A percentile compares a stretch with the other conserved stretches of the same genome.
phyloP scores from a whole-genome alignment of 2,888 invertebrate genomes.

The Lasius platythorax region DNA sequence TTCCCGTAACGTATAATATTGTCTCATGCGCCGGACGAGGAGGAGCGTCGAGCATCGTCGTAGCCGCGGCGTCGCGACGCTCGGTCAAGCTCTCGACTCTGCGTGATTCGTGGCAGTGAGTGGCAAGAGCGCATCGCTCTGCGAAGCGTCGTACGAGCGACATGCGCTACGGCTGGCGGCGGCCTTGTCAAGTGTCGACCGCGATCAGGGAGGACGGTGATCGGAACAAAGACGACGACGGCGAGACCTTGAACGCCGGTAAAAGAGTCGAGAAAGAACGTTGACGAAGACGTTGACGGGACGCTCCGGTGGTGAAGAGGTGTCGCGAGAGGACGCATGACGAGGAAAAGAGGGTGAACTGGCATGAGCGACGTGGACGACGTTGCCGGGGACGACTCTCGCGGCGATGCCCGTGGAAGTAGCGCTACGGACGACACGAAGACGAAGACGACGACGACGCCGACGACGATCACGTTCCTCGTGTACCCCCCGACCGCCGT shows the following conservation, averaged over 20 bases:
- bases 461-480: slow-evolving; percentile 53
- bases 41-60: slow-evolving; percentile 27
- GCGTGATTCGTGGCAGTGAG: slow-evolving; percentile 46
- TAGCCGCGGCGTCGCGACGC: slow-evolving; percentile 24
- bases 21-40: slow-evolving; percentile 1
- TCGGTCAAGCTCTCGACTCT: slow-evolving; percentile 33
- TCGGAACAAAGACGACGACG: neutral
- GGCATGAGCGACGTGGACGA: slow-evolving; percentile 71
- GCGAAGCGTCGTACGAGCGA: slow-evolving; percentile 48
- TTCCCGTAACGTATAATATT: slow-evolving; percentile 6
- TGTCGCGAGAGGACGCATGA: slow-evolving; percentile 42
- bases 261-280: neutral
- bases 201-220: slow-evolving; percentile 20
- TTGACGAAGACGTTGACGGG: neutral
- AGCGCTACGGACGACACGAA: slow-evolving; percentile 33
- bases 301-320: slow-evolving; percentile 38
- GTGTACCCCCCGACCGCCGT: slow-evolving; percentile 46
- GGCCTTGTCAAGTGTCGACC: slow-evolving; percentile 31
- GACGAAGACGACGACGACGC: slow-evolving; percentile 38
- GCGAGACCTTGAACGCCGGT: neutral
- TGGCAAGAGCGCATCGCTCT: slow-evolving; percentile 26
- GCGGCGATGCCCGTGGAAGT: slow-evolving; percentile 70
- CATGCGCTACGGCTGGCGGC: slow-evolving; percentile 60
- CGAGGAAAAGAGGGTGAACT: slow-evolving; percentile 60
- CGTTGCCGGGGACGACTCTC: slow-evolving; percentile 65